Evolutionary conservation across 2,888 invertebrate species (phyloP).

Genomic region (Macrosiphum euphorbiae): DNA sequence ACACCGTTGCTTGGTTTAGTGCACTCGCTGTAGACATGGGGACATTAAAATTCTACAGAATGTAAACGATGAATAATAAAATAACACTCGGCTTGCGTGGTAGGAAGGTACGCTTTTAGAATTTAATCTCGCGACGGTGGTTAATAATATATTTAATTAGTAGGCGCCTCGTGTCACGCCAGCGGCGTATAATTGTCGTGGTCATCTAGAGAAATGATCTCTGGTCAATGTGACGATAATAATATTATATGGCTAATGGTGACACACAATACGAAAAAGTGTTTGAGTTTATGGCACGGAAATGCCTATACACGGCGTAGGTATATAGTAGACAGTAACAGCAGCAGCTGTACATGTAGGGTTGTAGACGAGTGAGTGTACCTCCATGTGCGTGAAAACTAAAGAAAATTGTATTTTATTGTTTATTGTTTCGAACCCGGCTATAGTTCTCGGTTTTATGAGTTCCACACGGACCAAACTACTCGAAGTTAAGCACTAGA

Average conservation of each 20-base stretch:
- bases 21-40: not conserved
- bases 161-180: not conserved
- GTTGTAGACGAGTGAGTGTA: not conserved
- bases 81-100: not conserved
- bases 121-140: not conserved
- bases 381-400: not conserved
- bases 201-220: not conserved
- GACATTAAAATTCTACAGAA: not conserved
- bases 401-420: conserved; percentile 41
- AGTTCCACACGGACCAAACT: conserved; percentile 26
- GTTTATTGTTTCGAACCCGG: conserved; percentile 34
- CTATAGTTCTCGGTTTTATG: conserved; percentile 39
- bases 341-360: not conserved
- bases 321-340: not conserved
- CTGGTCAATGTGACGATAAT: not conserved
- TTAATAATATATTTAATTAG: not conserved
- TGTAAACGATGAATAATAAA: not conserved
- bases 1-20: not conserved
- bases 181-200: too few species aligned
- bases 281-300: not conserved
- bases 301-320: not conserved
- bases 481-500: conserved; percentile 33
- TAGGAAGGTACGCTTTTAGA: not conserved
- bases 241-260: not conserved
- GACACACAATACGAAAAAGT: not conserved